phyloP scores from a whole-genome alignment of 2,888 invertebrate species.

The Leptinotarsa tumamoca region DNA sequence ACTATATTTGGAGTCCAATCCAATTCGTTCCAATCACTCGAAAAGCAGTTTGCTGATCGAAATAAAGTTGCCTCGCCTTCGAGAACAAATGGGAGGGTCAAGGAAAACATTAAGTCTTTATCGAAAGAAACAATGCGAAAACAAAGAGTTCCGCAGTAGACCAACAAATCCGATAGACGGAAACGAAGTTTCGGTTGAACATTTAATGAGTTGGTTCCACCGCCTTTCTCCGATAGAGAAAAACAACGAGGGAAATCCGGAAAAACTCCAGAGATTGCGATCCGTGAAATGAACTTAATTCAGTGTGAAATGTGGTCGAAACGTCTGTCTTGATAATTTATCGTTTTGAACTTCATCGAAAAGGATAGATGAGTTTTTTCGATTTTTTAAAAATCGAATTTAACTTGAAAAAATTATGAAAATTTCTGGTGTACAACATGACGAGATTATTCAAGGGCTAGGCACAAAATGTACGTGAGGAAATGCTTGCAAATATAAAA shows the following conservation, averaged over 20 bases:
- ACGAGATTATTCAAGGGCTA: too few species aligned
- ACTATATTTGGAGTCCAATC: too few species aligned
- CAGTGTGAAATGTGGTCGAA: neutral
- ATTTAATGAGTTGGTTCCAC: slow-evolving; percentile 36
- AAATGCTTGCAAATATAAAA: too few species aligned
- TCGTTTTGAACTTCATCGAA: too few species aligned
- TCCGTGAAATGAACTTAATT: slow-evolving; percentile 7
- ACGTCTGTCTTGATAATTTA: neutral
- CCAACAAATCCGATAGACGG: slow-evolving; percentile 29
- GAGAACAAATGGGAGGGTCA: slow-evolving; percentile 25
- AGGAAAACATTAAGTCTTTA: slow-evolving; percentile 30
- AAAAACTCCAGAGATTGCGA: slow-evolving; percentile 4
- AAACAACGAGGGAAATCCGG: slow-evolving; percentile 6
- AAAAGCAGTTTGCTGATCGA: neutral
- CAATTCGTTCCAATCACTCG: too few species aligned
- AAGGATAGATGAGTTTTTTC: too few species aligned
- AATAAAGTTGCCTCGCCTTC: slow-evolving; percentile 1
- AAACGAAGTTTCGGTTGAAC: slow-evolving; percentile 39
- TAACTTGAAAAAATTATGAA: too few species aligned
- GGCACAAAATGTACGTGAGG: too few species aligned
- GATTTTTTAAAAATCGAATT: too few species aligned
- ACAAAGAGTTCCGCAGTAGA: slow-evolving; percentile 25
- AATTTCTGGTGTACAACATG: too few species aligned
- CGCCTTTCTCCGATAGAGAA: slow-evolving; percentile 4
- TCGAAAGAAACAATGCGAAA: slow-evolving; percentile 28